Evolutionary conservation across 1,140 invertebrate species (phyloP).

Genomic region (Orius insidiosus): DNA sequence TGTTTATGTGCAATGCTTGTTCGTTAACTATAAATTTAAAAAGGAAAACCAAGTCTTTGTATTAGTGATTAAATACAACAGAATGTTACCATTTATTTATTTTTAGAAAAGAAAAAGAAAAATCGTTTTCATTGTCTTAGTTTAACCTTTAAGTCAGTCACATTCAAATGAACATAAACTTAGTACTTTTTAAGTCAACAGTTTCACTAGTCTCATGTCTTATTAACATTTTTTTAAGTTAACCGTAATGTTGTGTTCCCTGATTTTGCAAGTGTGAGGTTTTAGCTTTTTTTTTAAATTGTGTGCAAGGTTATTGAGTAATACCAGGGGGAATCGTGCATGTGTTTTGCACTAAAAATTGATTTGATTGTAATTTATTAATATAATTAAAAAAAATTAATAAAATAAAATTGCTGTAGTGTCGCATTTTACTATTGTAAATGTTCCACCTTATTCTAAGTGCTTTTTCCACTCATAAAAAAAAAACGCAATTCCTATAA

Average conservation of each 20-base stretch:
- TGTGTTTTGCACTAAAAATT: constrained; percentile 13
- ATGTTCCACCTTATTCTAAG: constrained; percentile 4
- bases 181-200: constrained; percentile 8
- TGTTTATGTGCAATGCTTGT: constrained; percentile 18
- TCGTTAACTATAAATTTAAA: constrained; percentile 16
- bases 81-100: constrained; percentile 18
- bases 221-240: constrained; percentile 7
- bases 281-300: constrained; percentile 10
- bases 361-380: no score
- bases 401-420: constrained; percentile 6
- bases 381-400: neutral
- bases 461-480: constrained; percentile 7
- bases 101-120: constrained; percentile 13
- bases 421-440: constrained; percentile 5
- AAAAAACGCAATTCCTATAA: constrained; percentile 5
- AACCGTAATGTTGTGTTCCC: neutral
- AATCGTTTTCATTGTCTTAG: constrained; percentile 12
- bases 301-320: constrained; percentile 7
- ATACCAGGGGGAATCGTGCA: constrained; percentile 4
- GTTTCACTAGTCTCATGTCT: constrained; percentile 11
- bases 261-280: constrained; percentile 6
- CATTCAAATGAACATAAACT: no score
- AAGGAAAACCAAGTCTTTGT: constrained; percentile 14
- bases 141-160: constrained; percentile 10
- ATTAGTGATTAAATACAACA: constrained; percentile 15